These are phyloP conservation scores for Prenolepis imparis DNA, from an alignment of 2,888 invertebrate genomes.

Conservation along the genomic window DNA sequence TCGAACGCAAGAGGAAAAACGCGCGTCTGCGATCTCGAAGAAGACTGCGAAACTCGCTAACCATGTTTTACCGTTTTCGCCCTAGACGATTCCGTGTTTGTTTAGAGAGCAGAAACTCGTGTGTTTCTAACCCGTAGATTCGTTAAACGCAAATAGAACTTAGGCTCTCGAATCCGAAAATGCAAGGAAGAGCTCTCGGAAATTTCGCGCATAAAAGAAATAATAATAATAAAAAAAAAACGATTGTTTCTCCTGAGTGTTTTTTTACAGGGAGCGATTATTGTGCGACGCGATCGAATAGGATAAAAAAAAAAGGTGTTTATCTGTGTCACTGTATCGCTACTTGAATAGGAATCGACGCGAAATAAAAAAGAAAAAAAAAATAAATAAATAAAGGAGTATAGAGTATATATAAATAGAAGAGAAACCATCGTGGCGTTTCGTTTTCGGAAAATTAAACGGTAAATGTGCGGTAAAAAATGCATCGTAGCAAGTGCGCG, in stretches of 20 bases:
- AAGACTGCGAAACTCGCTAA: slow-evolving; percentile 57
- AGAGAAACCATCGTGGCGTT: slow-evolving; percentile 35
- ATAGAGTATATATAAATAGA: slow-evolving; percentile 3
- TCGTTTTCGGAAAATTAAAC: slow-evolving; percentile 26
- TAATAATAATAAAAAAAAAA: not conserved
- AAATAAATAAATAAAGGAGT: slow-evolving; percentile 3
- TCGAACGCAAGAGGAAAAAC: slow-evolving; percentile 50
- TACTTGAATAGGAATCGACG: slow-evolving; percentile 52
- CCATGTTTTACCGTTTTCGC: slow-evolving; percentile 63
- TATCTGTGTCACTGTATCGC: slow-evolving; percentile 52
- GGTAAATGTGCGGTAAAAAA: slow-evolving; percentile 57
- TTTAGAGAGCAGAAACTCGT: slow-evolving; percentile 78
- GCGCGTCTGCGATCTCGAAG: slow-evolving; percentile 55
- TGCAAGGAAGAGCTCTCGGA: slow-evolving; percentile 45
- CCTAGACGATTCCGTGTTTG: slow-evolving; percentile 80
- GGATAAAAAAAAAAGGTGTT: slow-evolving; percentile 28
- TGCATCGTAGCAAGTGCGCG: slow-evolving; percentile 69
- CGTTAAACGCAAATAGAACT: slow-evolving; percentile 75
- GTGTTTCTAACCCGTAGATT: slow-evolving; percentile 78
- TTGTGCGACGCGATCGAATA: slow-evolving; percentile 47
- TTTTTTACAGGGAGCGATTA: slow-evolving; percentile 58
- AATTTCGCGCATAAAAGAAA: slow-evolving; percentile 23
- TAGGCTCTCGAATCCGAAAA: slow-evolving; percentile 65
- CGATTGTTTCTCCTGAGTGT: slow-evolving; percentile 47
- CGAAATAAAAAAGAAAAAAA: slow-evolving; percentile 46